phyloP scores from a whole-genome alignment of 1,140 invertebrate species.

The Philotrypesis tridentata region DNA sequence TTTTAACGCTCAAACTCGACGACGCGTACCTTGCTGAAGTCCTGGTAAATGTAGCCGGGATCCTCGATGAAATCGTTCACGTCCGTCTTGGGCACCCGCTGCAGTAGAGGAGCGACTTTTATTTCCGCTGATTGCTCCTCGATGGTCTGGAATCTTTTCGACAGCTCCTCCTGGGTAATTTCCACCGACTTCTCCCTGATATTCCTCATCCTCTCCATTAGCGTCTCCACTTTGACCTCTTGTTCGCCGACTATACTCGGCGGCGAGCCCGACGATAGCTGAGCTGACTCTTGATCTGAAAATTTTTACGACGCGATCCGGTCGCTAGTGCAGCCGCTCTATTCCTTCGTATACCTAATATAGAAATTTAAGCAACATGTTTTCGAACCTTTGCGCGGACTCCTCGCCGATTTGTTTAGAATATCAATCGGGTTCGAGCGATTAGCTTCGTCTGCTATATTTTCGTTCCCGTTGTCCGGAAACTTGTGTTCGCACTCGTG shows the following conservation, averaged over 20 bases:
- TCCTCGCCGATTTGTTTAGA: no score
- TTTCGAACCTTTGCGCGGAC: constrained; percentile 46
- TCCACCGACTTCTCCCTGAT: constrained; percentile 82
- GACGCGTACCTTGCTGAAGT: constrained; percentile 84
- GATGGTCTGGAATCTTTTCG: constrained; percentile 85
- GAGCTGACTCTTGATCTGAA: constrained; percentile 68
- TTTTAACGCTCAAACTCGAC: no score
- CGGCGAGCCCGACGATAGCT: constrained; percentile 61
- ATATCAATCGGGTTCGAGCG: constrained; percentile 62
- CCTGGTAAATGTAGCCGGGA: constrained; percentile 85
- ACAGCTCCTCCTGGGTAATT: constrained; percentile 83
- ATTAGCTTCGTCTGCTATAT: constrained; percentile 66
- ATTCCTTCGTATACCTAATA: no score
- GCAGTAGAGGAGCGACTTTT: constrained; percentile 73
- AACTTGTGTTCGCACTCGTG: constrained; percentile 72
- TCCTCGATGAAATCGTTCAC: constrained; percentile 85
- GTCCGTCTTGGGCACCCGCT: constrained; percentile 73
- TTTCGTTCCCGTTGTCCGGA: constrained; percentile 65
- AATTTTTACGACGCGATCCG: constrained; percentile 53
- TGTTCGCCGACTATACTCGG: constrained; percentile 73
- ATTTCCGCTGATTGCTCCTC: constrained; percentile 84
- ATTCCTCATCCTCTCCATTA: constrained; percentile 88
- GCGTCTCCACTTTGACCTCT: constrained; percentile 81
- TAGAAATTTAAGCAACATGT: constrained; percentile 68
- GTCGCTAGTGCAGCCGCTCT: no score